Conservation (phyloP, 2,888 invertebrate genomes). For the Chaitophorus viminalis region DNA sequence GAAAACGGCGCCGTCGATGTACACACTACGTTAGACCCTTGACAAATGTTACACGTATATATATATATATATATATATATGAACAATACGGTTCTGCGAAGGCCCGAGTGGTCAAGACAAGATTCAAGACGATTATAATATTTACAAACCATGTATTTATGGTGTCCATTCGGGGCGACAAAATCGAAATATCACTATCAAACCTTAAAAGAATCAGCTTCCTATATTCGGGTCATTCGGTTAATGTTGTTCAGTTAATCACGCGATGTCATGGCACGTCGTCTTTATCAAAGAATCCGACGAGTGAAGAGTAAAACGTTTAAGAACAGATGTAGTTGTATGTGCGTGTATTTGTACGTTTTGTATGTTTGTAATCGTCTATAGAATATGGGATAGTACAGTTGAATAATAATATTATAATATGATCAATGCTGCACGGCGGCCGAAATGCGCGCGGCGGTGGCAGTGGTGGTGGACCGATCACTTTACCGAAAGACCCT, state of each 20-base stretch:
- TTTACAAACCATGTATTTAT: not conserved
- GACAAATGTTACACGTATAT: too few species aligned
- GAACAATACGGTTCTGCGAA: too few species aligned
- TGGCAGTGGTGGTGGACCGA: not conserved
- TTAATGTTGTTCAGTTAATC: not conserved
- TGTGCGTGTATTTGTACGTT: not conserved
- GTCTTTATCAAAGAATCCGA: conserved; percentile 6
- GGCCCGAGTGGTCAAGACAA: not conserved
- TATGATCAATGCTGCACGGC: not conserved
- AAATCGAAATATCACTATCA: not conserved
- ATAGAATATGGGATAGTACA: not conserved
- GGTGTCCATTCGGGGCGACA: not conserved
- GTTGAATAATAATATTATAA: not conserved
- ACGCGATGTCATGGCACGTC: not conserved
- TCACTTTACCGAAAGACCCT: conserved; percentile 26
- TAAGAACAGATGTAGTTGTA: not conserved
- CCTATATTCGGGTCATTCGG: not conserved
- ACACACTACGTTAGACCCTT: too few species aligned
- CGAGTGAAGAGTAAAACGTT: not conserved
- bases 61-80: too few species aligned
- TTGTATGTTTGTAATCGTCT: too few species aligned
- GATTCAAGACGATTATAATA: not conserved
- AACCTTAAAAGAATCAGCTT: not conserved
- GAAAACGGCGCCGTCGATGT: too few species aligned
- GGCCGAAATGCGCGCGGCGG: not conserved